These are phyloP conservation scores for Scatophagus argus DNA, from an alignment of 2,113 vertebrate species.

Conservation along the genomic window DNA sequence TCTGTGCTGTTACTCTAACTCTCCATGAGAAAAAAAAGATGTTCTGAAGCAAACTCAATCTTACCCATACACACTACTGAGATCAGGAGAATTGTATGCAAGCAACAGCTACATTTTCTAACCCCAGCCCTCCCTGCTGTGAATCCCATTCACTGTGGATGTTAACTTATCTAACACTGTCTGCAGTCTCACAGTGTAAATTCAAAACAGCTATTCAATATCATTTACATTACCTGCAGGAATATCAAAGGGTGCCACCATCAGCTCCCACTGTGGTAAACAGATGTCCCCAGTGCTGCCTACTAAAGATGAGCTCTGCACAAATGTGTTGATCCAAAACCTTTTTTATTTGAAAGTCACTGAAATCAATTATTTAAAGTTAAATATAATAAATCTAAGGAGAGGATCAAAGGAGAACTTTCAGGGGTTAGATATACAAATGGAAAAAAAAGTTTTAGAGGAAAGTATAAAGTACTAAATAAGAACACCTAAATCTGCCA, in stretches of 20 bases:
- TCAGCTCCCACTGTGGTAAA: background rate
- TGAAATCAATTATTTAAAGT: background rate
- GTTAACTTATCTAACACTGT: background rate
- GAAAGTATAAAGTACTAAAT: background rate
- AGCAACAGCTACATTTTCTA: background rate
- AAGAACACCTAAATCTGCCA: background rate
- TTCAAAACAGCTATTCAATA: background rate
- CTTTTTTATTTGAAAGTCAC: background rate
- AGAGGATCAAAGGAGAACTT: background rate
- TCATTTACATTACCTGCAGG: background rate
- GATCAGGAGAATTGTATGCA: background rate
- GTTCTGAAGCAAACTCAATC: constrained; percentile 14
- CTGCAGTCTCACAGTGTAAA: background rate
- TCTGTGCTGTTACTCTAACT: background rate
- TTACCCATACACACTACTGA: background rate
- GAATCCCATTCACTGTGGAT: background rate
- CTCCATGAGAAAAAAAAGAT: constrained; percentile 37
- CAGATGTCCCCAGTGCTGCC: background rate
- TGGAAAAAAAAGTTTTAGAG: too few species aligned
- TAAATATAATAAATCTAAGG: background rate
- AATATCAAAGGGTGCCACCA: background rate
- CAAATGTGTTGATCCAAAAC: background rate
- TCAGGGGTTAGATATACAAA: background rate
- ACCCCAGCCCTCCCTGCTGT: background rate
- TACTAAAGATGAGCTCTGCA: background rate